These are phyloP conservation scores for Drosophila malerkotliana DNA, from an alignment of 1,140 invertebrate species.

Conservation along the genomic window DNA sequence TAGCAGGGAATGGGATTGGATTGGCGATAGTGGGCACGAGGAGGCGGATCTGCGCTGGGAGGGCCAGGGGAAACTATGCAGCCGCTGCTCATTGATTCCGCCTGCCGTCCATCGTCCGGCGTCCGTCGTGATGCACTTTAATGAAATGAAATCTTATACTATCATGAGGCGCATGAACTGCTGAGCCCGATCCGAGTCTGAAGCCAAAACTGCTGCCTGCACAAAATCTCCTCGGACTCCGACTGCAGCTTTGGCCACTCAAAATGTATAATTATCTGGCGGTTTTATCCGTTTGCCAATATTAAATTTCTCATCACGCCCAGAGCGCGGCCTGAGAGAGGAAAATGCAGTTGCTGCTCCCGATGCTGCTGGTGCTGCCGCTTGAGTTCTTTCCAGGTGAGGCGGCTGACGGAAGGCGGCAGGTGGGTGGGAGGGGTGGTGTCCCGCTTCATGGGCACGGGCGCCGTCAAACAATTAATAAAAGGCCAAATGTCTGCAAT, in stretches of 20 bases:
- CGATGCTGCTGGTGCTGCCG: constrained; percentile 14
- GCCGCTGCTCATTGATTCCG: constrained; percentile 76
- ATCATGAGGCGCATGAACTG: constrained; percentile 75
- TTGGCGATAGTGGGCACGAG: constrained; percentile 8
- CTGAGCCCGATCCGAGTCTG: constrained; percentile 31
- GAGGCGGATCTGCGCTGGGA: background rate
- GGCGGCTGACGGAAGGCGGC: constrained; percentile 11
- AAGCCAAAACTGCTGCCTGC: constrained; percentile 11
- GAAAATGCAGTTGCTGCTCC: constrained; percentile 34
- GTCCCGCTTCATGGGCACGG: constrained; percentile 74
- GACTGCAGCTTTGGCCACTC: constrained; percentile 66
- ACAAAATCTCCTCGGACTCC: constrained; percentile 32
- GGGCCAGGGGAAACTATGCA: constrained; percentile 43
- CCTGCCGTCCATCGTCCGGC: constrained; percentile 53
- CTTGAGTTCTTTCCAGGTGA: constrained; percentile 31
- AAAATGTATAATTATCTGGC: constrained; percentile 82
- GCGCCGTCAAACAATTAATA: constrained; percentile 82
- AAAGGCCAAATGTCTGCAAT: constrained; percentile 82
- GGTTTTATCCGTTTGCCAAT: constrained; percentile 82
- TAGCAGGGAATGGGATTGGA: constrained; percentile 37
- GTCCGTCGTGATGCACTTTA: constrained; percentile 81
- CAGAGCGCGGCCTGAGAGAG: constrained; percentile 51
- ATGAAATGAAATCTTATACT: constrained; percentile 83
- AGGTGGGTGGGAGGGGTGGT: constrained; percentile 31
- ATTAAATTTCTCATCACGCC: constrained; percentile 83